phyloP scores from a whole-genome alignment of 2,888 invertebrate species.

The Yponomeuta malinellus region DNA sequence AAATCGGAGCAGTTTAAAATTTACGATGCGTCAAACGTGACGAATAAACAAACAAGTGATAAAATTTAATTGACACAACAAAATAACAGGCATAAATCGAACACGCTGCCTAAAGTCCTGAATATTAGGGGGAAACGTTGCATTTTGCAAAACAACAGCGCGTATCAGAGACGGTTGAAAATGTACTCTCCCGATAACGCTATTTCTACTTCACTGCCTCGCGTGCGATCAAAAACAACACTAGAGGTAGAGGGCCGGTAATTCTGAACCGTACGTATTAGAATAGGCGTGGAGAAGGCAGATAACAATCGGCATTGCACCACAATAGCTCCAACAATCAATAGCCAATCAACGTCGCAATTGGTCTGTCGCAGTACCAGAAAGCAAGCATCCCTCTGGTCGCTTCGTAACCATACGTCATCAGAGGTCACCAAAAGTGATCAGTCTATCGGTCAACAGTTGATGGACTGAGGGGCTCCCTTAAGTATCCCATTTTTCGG shows the following conservation, averaged over 20 bases:
- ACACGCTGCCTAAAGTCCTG: background rate
- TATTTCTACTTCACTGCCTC: background rate
- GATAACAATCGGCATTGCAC: constrained; percentile 4
- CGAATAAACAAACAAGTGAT: constrained; percentile 31
- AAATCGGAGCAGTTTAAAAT: constrained; percentile 46
- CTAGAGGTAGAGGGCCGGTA: background rate
- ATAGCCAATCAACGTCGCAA: constrained; percentile 36
- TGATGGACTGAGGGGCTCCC: constrained; percentile 24
- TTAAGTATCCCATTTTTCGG: constrained; percentile 37
- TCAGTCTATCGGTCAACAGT: constrained; percentile 24
- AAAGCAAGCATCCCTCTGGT: constrained; percentile 16
- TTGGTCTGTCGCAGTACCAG: constrained; percentile 26
- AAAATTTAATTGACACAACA: constrained; percentile 43
- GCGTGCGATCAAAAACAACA: background rate
- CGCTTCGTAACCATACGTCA: background rate
- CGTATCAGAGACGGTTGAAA: background rate
- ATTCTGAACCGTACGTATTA: background rate
- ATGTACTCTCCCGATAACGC: background rate
- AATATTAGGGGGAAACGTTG: background rate
- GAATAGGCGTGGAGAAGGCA: background rate
- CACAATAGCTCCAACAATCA: constrained; percentile 22
- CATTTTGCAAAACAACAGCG: background rate
- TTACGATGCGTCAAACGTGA: constrained; percentile 37
- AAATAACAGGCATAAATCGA: constrained; percentile 23
- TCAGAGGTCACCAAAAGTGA: background rate